These are phyloP conservation scores for Hartigia nigra DNA, from an alignment of 2,888 invertebrate genomes.

Conservation along the genomic window DNA sequence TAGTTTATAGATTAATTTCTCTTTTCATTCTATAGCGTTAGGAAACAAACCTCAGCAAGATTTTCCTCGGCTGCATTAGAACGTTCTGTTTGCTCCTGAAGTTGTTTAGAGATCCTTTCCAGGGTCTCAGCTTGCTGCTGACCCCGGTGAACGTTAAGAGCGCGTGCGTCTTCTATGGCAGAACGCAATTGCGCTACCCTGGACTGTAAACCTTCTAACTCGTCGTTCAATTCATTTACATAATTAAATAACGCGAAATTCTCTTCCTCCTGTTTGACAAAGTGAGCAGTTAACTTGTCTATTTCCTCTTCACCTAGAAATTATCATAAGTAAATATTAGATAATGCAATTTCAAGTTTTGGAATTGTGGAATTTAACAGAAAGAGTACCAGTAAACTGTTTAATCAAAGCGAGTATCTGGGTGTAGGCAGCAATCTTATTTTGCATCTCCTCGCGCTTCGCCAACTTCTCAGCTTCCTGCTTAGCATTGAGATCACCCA, in stretches of 20 bases:
- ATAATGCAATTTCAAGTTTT: background rate
- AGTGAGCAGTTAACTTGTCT: constrained; percentile 77
- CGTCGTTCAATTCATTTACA: constrained; percentile 88
- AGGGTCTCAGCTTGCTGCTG: constrained; percentile 73
- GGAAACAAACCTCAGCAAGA: constrained; percentile 55
- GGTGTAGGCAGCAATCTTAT: constrained; percentile 78
- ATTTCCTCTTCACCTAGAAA: constrained; percentile 74
- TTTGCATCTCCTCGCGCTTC: constrained; percentile 76
- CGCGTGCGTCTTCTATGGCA: constrained; percentile 76
- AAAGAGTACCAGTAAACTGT: constrained; percentile 58
- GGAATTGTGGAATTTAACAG: background rate
- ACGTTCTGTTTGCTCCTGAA: constrained; percentile 67
- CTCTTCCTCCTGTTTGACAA: constrained; percentile 87
- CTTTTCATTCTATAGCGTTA: constrained; percentile 60
- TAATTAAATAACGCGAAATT: constrained; percentile 93
- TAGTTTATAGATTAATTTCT: constrained; percentile 13
- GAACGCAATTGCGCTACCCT: constrained; percentile 73
- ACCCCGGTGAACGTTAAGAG: constrained; percentile 70
- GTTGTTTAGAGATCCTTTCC: constrained; percentile 67
- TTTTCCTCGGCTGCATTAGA: constrained; percentile 62
- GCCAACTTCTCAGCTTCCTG: constrained; percentile 77
- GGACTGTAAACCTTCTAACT: constrained; percentile 80
- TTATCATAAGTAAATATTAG: background rate
- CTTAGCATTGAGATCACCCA: constrained; percentile 79
- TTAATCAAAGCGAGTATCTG: constrained; percentile 81